A percentile compares a stretch with the other conserved stretches of the same genome.
Conservation (phyloP, 2,888 invertebrate genomes). For the Argyresthia goedartella region DNA sequence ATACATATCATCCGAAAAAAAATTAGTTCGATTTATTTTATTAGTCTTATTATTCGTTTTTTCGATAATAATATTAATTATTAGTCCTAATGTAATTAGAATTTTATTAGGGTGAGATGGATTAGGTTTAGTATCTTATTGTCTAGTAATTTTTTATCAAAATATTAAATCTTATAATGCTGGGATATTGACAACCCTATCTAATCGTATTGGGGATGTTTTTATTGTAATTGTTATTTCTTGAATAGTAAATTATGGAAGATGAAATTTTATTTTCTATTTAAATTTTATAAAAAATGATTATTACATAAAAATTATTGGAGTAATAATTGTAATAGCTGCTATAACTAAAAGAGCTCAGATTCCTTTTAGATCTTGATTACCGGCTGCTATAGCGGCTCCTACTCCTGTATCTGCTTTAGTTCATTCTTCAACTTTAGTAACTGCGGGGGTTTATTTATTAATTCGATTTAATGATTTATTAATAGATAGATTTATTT, state of each 20-base stretch:
- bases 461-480: conserved; percentile 76
- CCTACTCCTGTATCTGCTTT: conserved; percentile 83
- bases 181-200: conserved; percentile 78
- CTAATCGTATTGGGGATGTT: conserved; percentile 82
- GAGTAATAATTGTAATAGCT: conserved; percentile 58
- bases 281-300: conserved; percentile 57
- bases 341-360: conserved; percentile 84
- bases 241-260: conserved; percentile 67
- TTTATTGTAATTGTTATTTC: conserved; percentile 73
- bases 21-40: conserved; percentile 74
- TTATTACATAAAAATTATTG: conserved; percentile 48
- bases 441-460: conserved; percentile 82
- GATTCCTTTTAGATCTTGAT: conserved; percentile 83
- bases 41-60: conserved; percentile 75
- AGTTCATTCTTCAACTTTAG: conserved; percentile 83
- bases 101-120: conserved; percentile 82
- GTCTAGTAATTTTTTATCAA: conserved; percentile 80
- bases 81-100: conserved; percentile 77
- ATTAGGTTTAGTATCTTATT: conserved; percentile 78
- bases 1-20: conserved; percentile 72
- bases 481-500: conserved; percentile 44
- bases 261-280: conserved; percentile 69
- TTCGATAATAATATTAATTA: conserved; percentile 77
- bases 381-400: conserved; percentile 82
- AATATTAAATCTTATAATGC: conserved; percentile 77